Evolutionary conservation across 2,797 vertebrate species (phyloP).

Genomic region (Sebastes ruberrimus): DNA sequence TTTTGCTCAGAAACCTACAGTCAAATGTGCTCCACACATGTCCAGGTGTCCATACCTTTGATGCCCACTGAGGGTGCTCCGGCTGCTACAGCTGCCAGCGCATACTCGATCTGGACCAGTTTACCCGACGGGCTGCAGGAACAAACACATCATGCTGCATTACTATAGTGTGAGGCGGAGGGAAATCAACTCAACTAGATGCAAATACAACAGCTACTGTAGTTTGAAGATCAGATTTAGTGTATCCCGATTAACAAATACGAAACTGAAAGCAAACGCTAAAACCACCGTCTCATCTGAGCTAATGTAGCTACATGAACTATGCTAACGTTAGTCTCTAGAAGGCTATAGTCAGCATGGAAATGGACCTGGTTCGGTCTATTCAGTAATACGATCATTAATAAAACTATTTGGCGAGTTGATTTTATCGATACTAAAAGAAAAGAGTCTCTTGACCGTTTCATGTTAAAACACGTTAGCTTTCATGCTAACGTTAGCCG

Average conservation of each 20-base stretch:
- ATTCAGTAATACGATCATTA: accelerated
- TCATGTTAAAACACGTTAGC: not conserved
- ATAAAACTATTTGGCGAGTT: accelerated
- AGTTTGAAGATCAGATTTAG: not conserved
- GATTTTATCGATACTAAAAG: accelerated
- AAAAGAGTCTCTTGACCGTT: accelerated
- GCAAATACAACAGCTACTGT: accelerated
- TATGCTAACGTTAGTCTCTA: not conserved
- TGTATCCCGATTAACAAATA: not conserved
- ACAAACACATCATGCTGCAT: not conserved
- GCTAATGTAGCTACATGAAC: constrained; percentile 6
- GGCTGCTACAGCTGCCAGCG: constrained; percentile 96
- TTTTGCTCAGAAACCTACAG: not conserved
- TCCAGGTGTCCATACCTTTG: constrained; percentile 75
- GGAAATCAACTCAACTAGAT: accelerated
- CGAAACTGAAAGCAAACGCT: constrained; percentile 74
- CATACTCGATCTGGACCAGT: constrained; percentile 99
- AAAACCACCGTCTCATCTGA: constrained; percentile 41
- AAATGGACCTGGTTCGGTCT: not conserved
- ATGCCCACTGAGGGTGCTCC: constrained; percentile 98
- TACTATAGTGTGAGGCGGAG: not conserved
- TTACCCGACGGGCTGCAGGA: constrained; percentile 94
- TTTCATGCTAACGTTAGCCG: constrained; percentile 54
- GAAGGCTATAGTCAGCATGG: too few relatives aligned
- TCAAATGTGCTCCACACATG: not conserved